phyloP scores from a whole-genome alignment of 2,888 invertebrate genomes.

The Perdita meconis region DNA sequence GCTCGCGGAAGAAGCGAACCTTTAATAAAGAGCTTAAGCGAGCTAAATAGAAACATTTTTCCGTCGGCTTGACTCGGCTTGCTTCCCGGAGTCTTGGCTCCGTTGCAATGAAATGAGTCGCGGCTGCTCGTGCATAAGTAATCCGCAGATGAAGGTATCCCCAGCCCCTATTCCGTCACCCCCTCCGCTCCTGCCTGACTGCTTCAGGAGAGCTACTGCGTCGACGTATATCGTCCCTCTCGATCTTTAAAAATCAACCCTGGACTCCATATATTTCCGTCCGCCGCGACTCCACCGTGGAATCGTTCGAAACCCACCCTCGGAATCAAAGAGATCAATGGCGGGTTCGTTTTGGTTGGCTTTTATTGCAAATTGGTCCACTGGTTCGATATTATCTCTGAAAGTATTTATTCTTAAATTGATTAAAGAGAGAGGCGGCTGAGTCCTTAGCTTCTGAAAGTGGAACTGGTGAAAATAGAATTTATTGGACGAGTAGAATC shows the following conservation, averaged over 20 bases:
- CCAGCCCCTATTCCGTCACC: slow-evolving; percentile 57
- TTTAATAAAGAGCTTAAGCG: slow-evolving; percentile 81
- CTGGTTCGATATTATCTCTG: too few species aligned
- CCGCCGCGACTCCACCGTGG: not conserved
- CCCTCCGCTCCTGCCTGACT: slow-evolving; percentile 37
- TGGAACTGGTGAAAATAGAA: too few species aligned
- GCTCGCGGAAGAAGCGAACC: slow-evolving; percentile 69
- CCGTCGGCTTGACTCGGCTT: slow-evolving; percentile 72
- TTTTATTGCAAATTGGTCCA: not conserved
- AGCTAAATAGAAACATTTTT: slow-evolving; percentile 83
- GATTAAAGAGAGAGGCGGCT: too few species aligned
- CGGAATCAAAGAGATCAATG: not conserved
- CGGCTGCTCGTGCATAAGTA: slow-evolving; percentile 80
- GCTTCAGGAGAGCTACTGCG: slow-evolving; percentile 49
- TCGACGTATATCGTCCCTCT: slow-evolving; percentile 52
- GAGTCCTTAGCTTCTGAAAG: too few species aligned
- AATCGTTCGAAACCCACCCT: not conserved
- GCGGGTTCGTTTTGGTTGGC: not conserved
- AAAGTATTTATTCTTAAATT: too few species aligned
- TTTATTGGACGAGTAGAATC: too few species aligned
- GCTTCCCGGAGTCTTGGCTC: slow-evolving; percentile 68
- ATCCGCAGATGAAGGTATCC: slow-evolving; percentile 75
- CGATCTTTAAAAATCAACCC: slow-evolving; percentile 53
- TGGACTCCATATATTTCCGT: not conserved
- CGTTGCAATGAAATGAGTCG: slow-evolving; percentile 77